phyloP scores from a whole-genome alignment of 1,140 invertebrate species.

The Drosophila parvula region DNA sequence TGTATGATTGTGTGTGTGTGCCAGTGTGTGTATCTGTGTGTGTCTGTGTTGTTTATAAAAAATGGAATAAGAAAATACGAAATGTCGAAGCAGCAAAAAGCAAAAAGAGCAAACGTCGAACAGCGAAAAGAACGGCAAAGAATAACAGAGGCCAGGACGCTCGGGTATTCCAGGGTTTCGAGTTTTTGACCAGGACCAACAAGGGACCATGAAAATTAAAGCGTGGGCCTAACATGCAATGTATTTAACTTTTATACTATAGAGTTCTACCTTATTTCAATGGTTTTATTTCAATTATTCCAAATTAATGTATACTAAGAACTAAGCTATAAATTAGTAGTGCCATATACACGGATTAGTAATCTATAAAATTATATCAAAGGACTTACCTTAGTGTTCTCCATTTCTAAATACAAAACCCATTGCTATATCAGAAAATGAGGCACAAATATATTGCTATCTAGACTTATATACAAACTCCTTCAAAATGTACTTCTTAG shows the following conservation, averaged over 20 bases:
- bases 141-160: slow-evolving; percentile 14
- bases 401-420: not conserved
- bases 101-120: slow-evolving; percentile 3
- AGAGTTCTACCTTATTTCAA: not conserved
- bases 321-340: not conserved
- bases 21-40: not conserved
- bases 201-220: slow-evolving; percentile 4
- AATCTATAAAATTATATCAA: not conserved
- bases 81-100: slow-evolving; percentile 58
- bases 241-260: not conserved
- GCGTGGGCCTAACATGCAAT: not conserved
- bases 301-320: not conserved
- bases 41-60: slow-evolving; percentile 63
- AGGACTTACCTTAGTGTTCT: too few relatives aligned
- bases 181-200: slow-evolving; percentile 5
- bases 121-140: slow-evolving; percentile 12
- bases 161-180: slow-evolving; percentile 1
- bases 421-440: too few relatives aligned
- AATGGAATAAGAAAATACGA: slow-evolving; percentile 63
- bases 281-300: not conserved
- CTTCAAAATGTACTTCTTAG: not conserved
- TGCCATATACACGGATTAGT: not conserved
- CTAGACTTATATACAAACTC: not conserved
- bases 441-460: not conserved
- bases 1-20: slow-evolving; percentile 5